Evolutionary conservation across 2,888 invertebrate genomes (phyloP).

Genomic region (Plemyria rubiginata): DNA sequence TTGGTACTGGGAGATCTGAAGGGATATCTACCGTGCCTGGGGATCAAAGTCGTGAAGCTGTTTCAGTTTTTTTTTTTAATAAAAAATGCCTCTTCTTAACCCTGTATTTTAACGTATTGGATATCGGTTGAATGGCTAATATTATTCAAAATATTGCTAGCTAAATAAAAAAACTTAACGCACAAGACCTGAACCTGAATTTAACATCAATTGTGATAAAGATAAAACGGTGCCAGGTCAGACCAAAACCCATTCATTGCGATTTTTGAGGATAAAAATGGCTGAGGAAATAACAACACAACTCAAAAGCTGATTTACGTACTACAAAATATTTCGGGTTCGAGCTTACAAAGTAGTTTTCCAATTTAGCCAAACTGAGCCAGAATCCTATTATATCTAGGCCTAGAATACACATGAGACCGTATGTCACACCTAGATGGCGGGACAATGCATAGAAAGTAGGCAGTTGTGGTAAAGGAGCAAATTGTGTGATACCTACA

Average conservation of each 20-base stretch:
- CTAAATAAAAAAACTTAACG: no score
- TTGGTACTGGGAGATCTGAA: no score
- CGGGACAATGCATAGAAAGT: constrained; percentile 51
- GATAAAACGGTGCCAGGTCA: not conserved
- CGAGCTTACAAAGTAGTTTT: constrained; percentile 30
- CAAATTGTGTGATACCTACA: not conserved
- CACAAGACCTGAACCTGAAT: no score
- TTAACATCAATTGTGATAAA: not conserved
- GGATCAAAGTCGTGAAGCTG: no score
- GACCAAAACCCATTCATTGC: no score
- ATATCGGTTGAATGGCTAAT: no score
- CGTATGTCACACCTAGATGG: constrained; percentile 38
- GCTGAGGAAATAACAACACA: constrained; percentile 1
- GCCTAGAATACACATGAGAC: constrained; percentile 33
- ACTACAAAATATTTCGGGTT: not conserved
- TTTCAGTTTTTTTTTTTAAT: no score
- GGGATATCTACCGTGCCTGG: no score
- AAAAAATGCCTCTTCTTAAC: no score
- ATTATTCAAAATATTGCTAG: no score
- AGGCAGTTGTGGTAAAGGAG: constrained; percentile 35
- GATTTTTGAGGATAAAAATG: not conserved
- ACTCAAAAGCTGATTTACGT: constrained; percentile 7
- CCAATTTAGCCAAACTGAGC: constrained; percentile 31
- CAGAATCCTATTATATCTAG: constrained; percentile 28
- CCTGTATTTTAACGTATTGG: no score